Percentiles rank a stretch among this genome's conserved stretches.
These are phyloP conservation scores for Phalacrocorax pelagicus DNA, from an alignment of 2,113 vertebrate genomes.

Conservation along the genomic window DNA sequence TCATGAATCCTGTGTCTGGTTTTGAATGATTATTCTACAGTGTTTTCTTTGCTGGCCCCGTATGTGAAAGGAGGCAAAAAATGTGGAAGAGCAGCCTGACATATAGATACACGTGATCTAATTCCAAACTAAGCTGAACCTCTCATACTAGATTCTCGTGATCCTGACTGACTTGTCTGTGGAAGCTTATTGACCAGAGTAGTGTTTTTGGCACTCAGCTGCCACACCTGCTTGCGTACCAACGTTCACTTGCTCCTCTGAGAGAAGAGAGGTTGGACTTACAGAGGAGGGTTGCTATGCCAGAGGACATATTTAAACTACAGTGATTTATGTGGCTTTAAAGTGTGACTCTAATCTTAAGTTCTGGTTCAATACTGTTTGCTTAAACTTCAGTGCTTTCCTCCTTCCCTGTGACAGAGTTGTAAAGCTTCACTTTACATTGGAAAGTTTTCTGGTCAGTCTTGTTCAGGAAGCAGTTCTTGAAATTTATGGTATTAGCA, in stretches of 20 bases:
- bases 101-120: background rate
- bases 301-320: background rate
- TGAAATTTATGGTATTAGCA: background rate
- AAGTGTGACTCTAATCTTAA: background rate
- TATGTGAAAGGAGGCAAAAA: background rate
- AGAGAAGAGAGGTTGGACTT: background rate
- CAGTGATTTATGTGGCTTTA: background rate
- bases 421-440: background rate
- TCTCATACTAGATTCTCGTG: background rate
- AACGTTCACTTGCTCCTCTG: background rate
- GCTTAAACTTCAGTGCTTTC: background rate
- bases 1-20: background rate
- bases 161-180: background rate
- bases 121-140: background rate
- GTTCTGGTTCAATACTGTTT: background rate
- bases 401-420: background rate
- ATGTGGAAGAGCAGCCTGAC: background rate
- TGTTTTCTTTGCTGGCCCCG: background rate
- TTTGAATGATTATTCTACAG: background rate
- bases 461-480: background rate
- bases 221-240: background rate
- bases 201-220: background rate
- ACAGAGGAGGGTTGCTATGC: background rate
- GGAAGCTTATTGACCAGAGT: background rate
- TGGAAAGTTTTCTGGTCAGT: background rate